Base-by-base conservation (phyloP, 2,797 vertebrate genomes). In the Gymnoscopelus microlampas region DNA sequence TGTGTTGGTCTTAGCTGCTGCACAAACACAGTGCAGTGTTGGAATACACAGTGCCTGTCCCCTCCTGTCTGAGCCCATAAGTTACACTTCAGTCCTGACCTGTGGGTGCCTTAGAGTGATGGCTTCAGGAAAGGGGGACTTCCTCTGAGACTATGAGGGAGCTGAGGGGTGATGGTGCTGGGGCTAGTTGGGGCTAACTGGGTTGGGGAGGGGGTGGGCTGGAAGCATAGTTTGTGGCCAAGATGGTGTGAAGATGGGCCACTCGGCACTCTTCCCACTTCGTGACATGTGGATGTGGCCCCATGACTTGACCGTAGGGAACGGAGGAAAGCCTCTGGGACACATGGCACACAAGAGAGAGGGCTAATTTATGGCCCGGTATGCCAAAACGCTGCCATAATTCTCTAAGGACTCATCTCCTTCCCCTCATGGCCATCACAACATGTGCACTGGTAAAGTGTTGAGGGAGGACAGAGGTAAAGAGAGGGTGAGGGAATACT, bases 111-210 rank as follows among this genome's bases (percentile, higher is more conserved):
- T 19, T 66, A 81, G 86, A 92, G 65, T 86, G 84, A 91, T 88
- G 89, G 78, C 79, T 87, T 77, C 88, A 91, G 91, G 90, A 93
- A 91, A 85, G 81, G 78, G 74, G 77, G 81, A 85, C 89, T 89
- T 92, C 89, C 91, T 90, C 61, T 80, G 85, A 77, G 86, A 79
- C 71, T 51, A 15, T 53, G 76, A 67, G 63, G 24, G 62, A 77
- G 63, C 80, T 49, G 62, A 81, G 68, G 78, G 77, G 53, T 62
- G 76, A 70, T 19, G 65, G 58, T 19, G 47, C 10, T 24, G 55
- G 60, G 78, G 69, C 71, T 23, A 51, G 65, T 24, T 48, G 26
- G 26, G 26, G 26, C 26, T 4, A 29, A 4, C 26, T 29, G 26
- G 26, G 26, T 4, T 29, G 26, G 26, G 26, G 26, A 29, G 26